Evolutionary conservation across 2,797 vertebrate species (phyloP).

Genomic region (Sylvilagus floridanus): DNA sequence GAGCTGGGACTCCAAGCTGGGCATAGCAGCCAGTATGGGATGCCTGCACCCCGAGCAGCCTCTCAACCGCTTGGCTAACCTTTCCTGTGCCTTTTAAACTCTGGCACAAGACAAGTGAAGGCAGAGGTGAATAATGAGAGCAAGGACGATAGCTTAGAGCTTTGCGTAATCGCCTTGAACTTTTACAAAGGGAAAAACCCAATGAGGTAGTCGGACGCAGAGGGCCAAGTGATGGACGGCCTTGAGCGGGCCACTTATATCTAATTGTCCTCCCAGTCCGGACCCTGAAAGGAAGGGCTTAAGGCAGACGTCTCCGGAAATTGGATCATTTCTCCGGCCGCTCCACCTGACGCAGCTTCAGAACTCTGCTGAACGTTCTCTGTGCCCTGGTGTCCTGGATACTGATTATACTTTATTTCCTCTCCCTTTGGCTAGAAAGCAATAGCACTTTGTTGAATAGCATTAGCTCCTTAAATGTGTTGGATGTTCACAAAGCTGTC

Average conservation of each 20-base stretch:
- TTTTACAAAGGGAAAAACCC: slow-evolving; percentile 2
- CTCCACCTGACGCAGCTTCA: slow-evolving; percentile 60
- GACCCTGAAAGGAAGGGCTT: slow-evolving; percentile 61
- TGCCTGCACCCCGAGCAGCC: too few species aligned
- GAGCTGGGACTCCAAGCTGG: too few species aligned
- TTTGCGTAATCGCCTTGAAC: not conserved
- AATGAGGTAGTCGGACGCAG: not conserved
- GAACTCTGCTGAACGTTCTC: slow-evolving; percentile 54
- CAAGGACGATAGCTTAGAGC: not conserved
- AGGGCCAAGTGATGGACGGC: not conserved
- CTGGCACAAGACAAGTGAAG: not conserved
- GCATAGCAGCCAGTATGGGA: too few species aligned
- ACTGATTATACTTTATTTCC: slow-evolving; percentile 67
- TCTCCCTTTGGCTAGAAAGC: slow-evolving; percentile 60
- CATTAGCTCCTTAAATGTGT: slow-evolving; percentile 57
- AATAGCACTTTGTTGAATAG: slow-evolving; percentile 42
- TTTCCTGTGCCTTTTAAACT: not conserved
- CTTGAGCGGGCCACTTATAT: slow-evolving; percentile 43
- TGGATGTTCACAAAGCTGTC: slow-evolving; percentile 1
- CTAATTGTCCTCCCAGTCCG: slow-evolving; percentile 37
- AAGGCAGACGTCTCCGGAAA: slow-evolving; percentile 41
- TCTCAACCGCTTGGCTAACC: too few species aligned
- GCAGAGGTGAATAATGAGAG: not conserved
- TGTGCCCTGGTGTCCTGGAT: slow-evolving; percentile 42
- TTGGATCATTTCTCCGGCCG: slow-evolving; percentile 49